Evolutionary conservation across 2,888 invertebrate genomes (phyloP), one percentile per base, ranked within the genome.

Genomic region (Strigamia crassipes): DNA sequence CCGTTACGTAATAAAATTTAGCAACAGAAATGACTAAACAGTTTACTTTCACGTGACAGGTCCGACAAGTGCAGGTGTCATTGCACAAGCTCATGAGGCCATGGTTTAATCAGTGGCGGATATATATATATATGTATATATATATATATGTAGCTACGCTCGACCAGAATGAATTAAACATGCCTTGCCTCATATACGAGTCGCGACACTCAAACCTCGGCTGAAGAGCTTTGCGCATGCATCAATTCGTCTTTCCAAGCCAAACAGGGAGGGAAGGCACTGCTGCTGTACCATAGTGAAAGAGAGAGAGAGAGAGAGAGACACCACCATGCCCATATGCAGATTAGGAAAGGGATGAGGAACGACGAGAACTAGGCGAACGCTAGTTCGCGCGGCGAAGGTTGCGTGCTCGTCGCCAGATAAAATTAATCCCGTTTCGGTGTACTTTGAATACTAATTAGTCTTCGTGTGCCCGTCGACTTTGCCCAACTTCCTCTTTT

Each of bases 381-480:
- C 73, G 73, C 27, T 73, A 27, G 73, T 73, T 73, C 80, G 80
- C 80, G 46, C 80, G 21, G 42, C 73, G 73, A 73, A 73, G 42
- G 80, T 80, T 80, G 51, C 78, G 46, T 81, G 81, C 81, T 81
- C 81, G 31, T 78, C 81, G 81, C 81, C 81, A 81, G 81, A 81
- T 81, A 81, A 81, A 81, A 81, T 81, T 81, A 81, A 81, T 81
- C 81, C 81, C 81, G 81, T 41, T 81, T 81, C 78, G 78, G 81
- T 77, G 81, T 81, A 81, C 81, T 81, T 81, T 81, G 81, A 81
- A 81, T 81, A 77, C 81, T 81, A 81, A 81, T 81, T 81, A 81
- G 81, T 81, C 38, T 42, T 73, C 31, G 73, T 73, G 31, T 42
- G 78, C 42, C 73, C 73, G 73, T 31, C 73, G 73, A 73, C 73